These are phyloP conservation scores for Xanthia togata DNA, from an alignment of 2,888 invertebrate species.

Conservation along the genomic window DNA sequence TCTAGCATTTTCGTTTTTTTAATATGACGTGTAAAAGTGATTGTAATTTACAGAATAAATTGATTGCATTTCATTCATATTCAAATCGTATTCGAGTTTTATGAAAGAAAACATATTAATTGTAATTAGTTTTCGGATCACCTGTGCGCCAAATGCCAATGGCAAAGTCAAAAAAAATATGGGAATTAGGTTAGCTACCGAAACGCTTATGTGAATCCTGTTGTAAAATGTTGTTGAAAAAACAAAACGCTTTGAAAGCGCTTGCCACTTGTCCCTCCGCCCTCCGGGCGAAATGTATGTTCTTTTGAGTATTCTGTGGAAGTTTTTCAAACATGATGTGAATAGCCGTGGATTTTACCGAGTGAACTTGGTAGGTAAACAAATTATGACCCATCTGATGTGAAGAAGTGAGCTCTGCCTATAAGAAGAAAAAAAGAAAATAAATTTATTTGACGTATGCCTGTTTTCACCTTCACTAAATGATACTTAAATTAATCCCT, in stretches of 20 bases:
- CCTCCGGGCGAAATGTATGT: not conserved
- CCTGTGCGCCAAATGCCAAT: not conserved
- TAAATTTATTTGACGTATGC: too few relatives aligned
- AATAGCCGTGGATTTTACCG: not conserved
- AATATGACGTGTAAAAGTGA: too few relatives aligned
- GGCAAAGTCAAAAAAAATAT: not conserved
- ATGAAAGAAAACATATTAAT: not conserved
- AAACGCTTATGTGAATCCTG: not conserved
- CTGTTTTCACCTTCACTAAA: too few relatives aligned
- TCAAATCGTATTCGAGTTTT: constrained; percentile 13
- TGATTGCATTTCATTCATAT: too few relatives aligned
- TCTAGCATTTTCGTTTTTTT: too few relatives aligned
- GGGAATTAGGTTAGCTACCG: not conserved
- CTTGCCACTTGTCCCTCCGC: not conserved
- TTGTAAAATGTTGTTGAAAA: too few relatives aligned
- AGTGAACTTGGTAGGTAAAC: not conserved
- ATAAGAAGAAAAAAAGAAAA: too few relatives aligned
- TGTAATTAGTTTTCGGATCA: constrained; percentile 9
- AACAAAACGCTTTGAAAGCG: not conserved
- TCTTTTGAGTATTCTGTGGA: not conserved
- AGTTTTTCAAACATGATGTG: not conserved
- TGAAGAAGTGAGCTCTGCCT: too few relatives aligned
- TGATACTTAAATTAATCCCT: too few relatives aligned
- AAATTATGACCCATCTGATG: not conserved
- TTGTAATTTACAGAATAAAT: too few relatives aligned